Conservation (phyloP, 1,140 invertebrate genomes). For the Zaprionus ornatus region DNA sequence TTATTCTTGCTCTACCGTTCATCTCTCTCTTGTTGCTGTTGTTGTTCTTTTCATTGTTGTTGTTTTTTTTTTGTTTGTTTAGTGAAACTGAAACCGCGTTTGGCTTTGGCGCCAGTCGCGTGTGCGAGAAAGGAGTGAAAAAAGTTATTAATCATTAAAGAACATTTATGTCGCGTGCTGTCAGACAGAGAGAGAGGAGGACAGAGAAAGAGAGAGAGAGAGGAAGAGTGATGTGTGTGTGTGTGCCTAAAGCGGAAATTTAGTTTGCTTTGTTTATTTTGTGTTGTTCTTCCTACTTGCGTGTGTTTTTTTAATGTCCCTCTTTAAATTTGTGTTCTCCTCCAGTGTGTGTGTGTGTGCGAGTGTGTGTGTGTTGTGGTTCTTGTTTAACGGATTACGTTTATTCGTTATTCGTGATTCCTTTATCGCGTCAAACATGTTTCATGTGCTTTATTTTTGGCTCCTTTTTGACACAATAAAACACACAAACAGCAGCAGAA, state of each 20-base stretch:
- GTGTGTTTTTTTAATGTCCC: conserved; percentile 27
- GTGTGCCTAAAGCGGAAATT: conserved; percentile 51
- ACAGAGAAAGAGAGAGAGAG: not conserved
- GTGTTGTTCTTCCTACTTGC: conserved; percentile 9
- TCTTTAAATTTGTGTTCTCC: conserved; percentile 28
- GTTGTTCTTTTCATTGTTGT: conserved; percentile 13
- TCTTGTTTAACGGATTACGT: conserved; percentile 4
- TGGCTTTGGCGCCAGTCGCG: conserved; percentile 38
- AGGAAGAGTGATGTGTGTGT: conserved; percentile 30
- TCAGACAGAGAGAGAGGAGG: conserved; percentile 24
- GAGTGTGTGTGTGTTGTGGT: conserved; percentile 3
- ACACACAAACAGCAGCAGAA: not conserved
- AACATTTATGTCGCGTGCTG: conserved; percentile 73
- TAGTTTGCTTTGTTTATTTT: conserved; percentile 62
- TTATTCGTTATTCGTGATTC: conserved; percentile 18
- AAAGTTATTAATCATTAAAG: conserved; percentile 78
- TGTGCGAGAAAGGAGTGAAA: conserved; percentile 65
- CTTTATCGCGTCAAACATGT: conserved; percentile 25
- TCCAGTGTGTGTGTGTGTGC: conserved; percentile 4
- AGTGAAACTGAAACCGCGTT: conserved; percentile 70
- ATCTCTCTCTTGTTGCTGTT: conserved; percentile 9
- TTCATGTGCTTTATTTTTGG: conserved; percentile 11
- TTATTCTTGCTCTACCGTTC: conserved; percentile 19
- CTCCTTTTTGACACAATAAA: not conserved
- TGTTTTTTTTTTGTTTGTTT: conserved; percentile 45